Percentiles rank a stretch among this genome's conserved stretches.
Conservation (phyloP, 2,797 vertebrate genomes). For the Anisognathus igniventris region DNA sequence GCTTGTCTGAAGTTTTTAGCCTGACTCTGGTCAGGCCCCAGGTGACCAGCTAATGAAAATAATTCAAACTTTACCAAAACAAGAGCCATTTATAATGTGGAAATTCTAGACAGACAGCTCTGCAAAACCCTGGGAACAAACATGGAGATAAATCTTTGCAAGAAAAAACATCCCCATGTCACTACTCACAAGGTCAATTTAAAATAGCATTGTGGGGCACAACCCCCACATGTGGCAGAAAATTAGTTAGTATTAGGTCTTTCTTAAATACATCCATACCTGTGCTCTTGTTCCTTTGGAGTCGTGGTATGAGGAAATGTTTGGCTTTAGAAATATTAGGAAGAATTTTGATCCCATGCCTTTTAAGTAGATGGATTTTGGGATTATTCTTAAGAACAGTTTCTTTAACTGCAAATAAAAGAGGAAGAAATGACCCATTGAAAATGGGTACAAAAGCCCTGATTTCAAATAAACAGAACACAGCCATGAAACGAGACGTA, state of each 20-base stretch:
- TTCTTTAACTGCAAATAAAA: neutral
- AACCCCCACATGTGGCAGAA: conserved; percentile 20
- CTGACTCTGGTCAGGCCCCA: conserved; percentile 73
- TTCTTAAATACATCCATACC: conserved; percentile 11
- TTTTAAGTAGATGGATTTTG: neutral
- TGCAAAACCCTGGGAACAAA: conserved; percentile 68
- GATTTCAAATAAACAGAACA: neutral
- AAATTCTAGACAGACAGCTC: conserved; percentile 75
- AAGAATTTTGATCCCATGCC: neutral
- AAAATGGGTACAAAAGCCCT: neutral
- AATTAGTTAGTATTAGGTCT: neutral
- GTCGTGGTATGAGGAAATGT: neutral
- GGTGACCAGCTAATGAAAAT: conserved; percentile 80
- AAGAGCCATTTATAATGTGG: conserved; percentile 74
- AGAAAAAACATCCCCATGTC: conserved; percentile 15
- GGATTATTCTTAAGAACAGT: neutral
- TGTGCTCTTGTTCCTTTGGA: neutral
- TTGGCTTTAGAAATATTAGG: neutral
- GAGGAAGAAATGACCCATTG: neutral
- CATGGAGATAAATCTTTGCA: conserved; percentile 62
- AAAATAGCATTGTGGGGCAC: neutral
- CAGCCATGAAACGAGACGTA: neutral
- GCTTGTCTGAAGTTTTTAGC: conserved; percentile 76
- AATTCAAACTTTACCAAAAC: conserved; percentile 78
- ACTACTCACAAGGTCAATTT: conserved; percentile 39